Conservation (phyloP, 2,797 vertebrate genomes). For the Falco rusticolus region DNA sequence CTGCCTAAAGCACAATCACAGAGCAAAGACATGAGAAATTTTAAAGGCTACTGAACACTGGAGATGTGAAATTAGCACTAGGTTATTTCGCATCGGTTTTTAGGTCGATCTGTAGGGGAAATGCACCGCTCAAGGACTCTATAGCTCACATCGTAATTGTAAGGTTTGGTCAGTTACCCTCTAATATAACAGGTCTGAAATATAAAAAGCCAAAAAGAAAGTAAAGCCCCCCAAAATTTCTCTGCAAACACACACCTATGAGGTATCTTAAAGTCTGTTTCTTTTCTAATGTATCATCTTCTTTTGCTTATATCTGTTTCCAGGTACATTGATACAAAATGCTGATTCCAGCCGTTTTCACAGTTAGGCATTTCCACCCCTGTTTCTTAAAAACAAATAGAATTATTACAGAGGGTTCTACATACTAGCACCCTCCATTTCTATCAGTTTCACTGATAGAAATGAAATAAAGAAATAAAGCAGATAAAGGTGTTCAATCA, state of each 20-base stretch:
- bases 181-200: not conserved
- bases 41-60: conserved; percentile 33
- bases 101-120: not conserved
- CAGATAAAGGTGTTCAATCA: not conserved
- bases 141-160: not conserved
- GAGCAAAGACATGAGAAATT: conserved; percentile 30
- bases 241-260: not conserved
- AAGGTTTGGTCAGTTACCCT: not conserved
- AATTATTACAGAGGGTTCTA: not conserved
- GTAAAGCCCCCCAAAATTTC: not conserved
- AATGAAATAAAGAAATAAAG: too few species aligned
- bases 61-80: conserved; percentile 11
- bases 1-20: conserved; percentile 23
- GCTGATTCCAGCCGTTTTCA: not conserved
- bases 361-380: not conserved
- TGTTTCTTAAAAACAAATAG: not conserved
- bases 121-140: not conserved
- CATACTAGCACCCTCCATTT: not conserved
- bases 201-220: not conserved
- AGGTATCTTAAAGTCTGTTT: not conserved
- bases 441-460: not conserved
- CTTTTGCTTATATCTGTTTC: not conserved
- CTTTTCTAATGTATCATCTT: not conserved
- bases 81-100: not conserved
- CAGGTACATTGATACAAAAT: not conserved